Base-by-base conservation (phyloP, 2,113 vertebrate species). In the Empidonax alnorum region DNA sequence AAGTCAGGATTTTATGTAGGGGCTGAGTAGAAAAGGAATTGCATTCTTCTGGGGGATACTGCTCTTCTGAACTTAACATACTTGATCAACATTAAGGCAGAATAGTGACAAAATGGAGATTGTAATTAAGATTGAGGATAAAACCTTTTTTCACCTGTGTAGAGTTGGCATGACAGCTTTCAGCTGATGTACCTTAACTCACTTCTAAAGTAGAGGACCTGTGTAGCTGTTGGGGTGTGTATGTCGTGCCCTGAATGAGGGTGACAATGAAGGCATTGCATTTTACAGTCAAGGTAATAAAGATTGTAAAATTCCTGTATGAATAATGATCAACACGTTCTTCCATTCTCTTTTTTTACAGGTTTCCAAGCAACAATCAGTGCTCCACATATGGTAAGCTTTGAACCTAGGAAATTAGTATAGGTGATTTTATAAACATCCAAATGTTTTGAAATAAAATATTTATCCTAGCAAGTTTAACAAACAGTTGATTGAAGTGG, bases 311-410 rank as follows among this genome's bases (percentile, higher is more conserved):
- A 23, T 55, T 71, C 46, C 22, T 44, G 10, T 80, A 63, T 90
- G 63, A 87, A 12, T 55, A 78, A 4, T 3, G 39, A 37, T 52
- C 49, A 93, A 46, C 65, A 47, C 55, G 3, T 71, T 73, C 39
- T 69, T 88, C 74, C 76, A 35, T 97, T 84, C 59, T 95, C 87
- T 62, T 39, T 39, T 98, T 98, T n/a, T 96, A 41, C 97, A 99
- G 99, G 99, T 90, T 99, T 98, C 97, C 99, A 99, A 98, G 99
- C 99, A 96, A 99, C 99, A 97, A 99, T 99, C 98, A 99, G 99
- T 94, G 99, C 99, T 87, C 99, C 99, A 90, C 99, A 99, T 95
- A 99, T 99, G 99, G 99, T 99, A 99, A 96, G 98, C 56, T 91
- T 88, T 77, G 81, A 89, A 84, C 24, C 47, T 56, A 53, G 1